Conservation (phyloP, 2,113 vertebrate species). For the Elanoides forficatus region DNA sequence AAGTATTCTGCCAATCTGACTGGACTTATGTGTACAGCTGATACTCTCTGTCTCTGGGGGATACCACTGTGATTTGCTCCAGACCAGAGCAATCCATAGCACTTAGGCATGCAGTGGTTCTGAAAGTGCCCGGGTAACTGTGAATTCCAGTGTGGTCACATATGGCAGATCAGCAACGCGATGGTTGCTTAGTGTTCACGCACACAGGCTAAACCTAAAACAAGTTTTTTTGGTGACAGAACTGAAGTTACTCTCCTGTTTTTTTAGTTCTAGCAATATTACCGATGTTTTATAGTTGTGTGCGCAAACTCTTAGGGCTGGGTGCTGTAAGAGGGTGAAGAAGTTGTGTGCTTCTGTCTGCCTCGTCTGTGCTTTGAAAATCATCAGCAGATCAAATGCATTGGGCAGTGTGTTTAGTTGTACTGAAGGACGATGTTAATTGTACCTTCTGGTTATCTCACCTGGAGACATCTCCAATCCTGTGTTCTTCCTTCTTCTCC, state of each 20-base stretch:
- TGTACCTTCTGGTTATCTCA: background rate
- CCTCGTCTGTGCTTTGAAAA: background rate
- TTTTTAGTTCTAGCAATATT: no score
- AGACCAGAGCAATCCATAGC: accelerated
- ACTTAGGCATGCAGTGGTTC: accelerated
- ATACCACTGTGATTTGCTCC: accelerated
- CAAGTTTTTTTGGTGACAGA: no score
- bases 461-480: background rate
- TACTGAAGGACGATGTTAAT: background rate
- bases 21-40: no score
- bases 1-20: accelerated
- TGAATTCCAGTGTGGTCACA: background rate
- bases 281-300: accelerated
- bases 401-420: background rate
- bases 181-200: no score
- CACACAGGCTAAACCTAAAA: accelerated
- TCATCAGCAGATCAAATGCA: background rate
- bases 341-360: background rate
- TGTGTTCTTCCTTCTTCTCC: background rate
- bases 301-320: no score
- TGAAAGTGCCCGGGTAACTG: background rate
- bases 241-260: background rate
- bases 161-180: accelerated
- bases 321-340: background rate
- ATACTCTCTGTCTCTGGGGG: background rate